Evolutionary conservation across 1,140 invertebrate genomes (phyloP).

Genomic region (Thrips palmi): DNA sequence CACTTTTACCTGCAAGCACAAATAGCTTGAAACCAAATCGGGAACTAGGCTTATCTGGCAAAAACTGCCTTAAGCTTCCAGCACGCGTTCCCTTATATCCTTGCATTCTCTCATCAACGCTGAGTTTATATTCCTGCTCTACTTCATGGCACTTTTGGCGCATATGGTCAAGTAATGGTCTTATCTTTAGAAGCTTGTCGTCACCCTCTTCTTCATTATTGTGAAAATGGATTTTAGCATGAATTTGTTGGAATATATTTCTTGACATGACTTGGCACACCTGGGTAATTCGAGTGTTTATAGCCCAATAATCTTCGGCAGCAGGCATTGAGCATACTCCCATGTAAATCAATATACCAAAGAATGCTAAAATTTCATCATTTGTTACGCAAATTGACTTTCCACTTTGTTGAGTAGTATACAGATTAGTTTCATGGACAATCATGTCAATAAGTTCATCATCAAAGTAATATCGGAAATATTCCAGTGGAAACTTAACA

Average conservation of each 20-base stretch:
- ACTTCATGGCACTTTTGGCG: slow-evolving; percentile 17
- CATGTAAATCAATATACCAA: slow-evolving; percentile 16
- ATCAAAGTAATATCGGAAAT: slow-evolving; percentile 14
- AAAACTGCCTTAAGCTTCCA: too few species aligned
- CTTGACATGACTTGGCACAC: slow-evolving; percentile 15
- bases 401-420: slow-evolving; percentile 11
- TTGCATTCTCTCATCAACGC: too few species aligned
- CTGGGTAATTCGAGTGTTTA: slow-evolving; percentile 10
- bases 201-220: slow-evolving; percentile 18
- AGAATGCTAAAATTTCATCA: slow-evolving; percentile 15
- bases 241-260: slow-evolving; percentile 14
- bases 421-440: slow-evolving; percentile 12
- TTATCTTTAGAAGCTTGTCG: slow-evolving; percentile 22
- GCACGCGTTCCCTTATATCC: too few species aligned
- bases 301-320: slow-evolving; percentile 17
- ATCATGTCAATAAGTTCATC: slow-evolving; percentile 12
- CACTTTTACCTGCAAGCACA: too few species aligned
- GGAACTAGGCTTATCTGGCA: too few species aligned
- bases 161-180: slow-evolving; percentile 19
- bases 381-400: slow-evolving; percentile 7
- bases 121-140: slow-evolving; percentile 20
- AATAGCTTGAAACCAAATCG: too few species aligned
- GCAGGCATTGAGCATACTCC: slow-evolving; percentile 13
- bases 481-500: slow-evolving; percentile 10
- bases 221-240: slow-evolving; percentile 14